Evolutionary conservation across 2,797 vertebrate genomes (phyloP), one percentile per base, ranked within the genome.

Genomic region (Molothrus aeneus): DNA sequence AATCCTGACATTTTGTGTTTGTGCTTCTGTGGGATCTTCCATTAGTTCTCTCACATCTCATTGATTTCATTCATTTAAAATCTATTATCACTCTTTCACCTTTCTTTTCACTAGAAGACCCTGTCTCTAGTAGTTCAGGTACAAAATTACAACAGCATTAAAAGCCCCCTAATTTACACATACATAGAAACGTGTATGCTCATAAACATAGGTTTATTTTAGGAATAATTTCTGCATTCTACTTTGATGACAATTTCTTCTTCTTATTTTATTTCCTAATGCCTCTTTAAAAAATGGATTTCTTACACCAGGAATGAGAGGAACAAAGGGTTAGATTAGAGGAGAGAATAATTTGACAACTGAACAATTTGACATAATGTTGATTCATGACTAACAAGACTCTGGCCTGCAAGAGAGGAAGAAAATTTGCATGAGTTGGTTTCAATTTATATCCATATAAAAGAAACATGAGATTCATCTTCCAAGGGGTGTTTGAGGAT

Each of bases 101-200:
- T 54, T 91, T 69, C n/a, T 13, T 88, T 61, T 17, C 10, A 42
- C 3, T 32, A 32, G 31, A 59, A 82, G 3, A 57, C 25, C 3
- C 13, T 24, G 2, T 14, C 17, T 64, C 25, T 50, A 51, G 13
- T 61, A 74, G 11, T 32, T 84, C 8, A 57, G 4, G 11, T 48
- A 48, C 24, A 70, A 81, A 51, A 66, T 51, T 45, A 21, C 8
- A 81, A 6, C 2, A 25, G 10, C 28, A 25, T 22, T 7, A 8
- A 77, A 63, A 43, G 6, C 0, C 1, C 17, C 28, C 16, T 34
- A 36, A 50, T 1, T 59, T 36, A 43, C 25, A 17, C 9, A 63
- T 36, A 53, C 8, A 22, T 38, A 56, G 2, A 56, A 38, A 54
- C 0, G 7, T 25, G 19, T 26, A 20, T 42, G 31, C 2, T 59